phyloP scores from a whole-genome alignment of 2,888 invertebrate genomes.

The Drosophila quinaria region DNA sequence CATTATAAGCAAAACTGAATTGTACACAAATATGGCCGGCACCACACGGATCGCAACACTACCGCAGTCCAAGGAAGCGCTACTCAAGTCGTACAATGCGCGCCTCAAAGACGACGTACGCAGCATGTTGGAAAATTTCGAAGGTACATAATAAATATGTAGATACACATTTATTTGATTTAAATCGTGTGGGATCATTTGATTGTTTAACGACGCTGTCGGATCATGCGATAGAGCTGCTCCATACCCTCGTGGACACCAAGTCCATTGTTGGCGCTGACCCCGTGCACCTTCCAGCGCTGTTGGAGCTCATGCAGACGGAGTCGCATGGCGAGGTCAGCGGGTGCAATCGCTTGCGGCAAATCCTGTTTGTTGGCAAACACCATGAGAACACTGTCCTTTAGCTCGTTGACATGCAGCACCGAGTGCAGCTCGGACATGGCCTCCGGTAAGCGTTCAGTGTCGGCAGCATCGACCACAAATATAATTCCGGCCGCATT shows the following conservation, averaged over 20 bases:
- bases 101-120: slow-evolving; percentile 98
- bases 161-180: not conserved
- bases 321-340: slow-evolving; percentile 24
- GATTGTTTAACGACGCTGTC: slow-evolving; percentile 11
- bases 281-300: slow-evolving; percentile 43
- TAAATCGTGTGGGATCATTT: not conserved
- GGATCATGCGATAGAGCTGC: slow-evolving; percentile 41
- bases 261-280: slow-evolving; percentile 23
- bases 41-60: slow-evolving; percentile 80
- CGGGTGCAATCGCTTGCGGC: slow-evolving; percentile 62
- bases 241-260: slow-evolving; percentile 45
- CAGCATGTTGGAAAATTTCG: slow-evolving; percentile 98
- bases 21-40: slow-evolving; percentile 54
- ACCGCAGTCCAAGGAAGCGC: slow-evolving; percentile 97
- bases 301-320: slow-evolving; percentile 35
- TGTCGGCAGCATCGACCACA: slow-evolving; percentile 78
- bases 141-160: slow-evolving; percentile 87
- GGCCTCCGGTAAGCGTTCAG: slow-evolving; percentile 64
- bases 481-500: slow-evolving; percentile 77
- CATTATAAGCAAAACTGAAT: not conserved
- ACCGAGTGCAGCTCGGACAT: slow-evolving; percentile 69
- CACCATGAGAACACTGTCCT: slow-evolving; percentile 68
- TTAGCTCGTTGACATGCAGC: slow-evolving; percentile 65
- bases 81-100: slow-evolving; percentile 97
- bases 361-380: slow-evolving; percentile 82